Conservation (phyloP, 2,888 invertebrate species). For the Idaea aversata region DNA sequence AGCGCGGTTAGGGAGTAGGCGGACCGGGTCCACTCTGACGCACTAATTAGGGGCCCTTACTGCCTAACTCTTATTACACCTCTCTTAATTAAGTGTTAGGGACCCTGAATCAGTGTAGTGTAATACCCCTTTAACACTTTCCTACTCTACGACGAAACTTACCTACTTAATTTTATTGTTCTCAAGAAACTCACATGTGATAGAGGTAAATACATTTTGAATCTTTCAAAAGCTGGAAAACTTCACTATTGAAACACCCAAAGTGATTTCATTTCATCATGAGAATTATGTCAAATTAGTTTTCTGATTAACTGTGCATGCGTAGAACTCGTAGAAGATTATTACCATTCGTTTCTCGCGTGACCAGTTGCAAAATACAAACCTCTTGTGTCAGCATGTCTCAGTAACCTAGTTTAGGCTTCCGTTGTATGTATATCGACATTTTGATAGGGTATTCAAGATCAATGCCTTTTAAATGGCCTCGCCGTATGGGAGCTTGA, state of each 20-base stretch:
- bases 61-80: too few species aligned
- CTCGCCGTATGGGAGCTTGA: slow-evolving; percentile 15
- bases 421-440: not conserved
- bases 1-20: too few species aligned
- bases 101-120: too few species aligned
- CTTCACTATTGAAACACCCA: too few species aligned
- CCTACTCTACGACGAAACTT: too few species aligned
- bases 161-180: too few species aligned
- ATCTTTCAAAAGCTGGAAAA: not conserved
- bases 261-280: not conserved
- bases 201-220: too few species aligned
- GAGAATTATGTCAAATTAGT: not conserved
- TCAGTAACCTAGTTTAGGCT: not conserved
- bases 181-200: too few species aligned
- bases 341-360: not conserved
- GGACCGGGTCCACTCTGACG: too few species aligned
- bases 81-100: too few species aligned
- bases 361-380: not conserved
- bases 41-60: too few species aligned
- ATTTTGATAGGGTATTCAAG: slow-evolving; percentile 19
- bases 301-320: not conserved
- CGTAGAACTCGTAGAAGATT: not conserved
- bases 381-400: not conserved
- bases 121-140: too few species aligned
- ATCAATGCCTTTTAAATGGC: slow-evolving; percentile 30